Percentiles rank a stretch among this genome's conserved stretches.
Conservation (phyloP, 2,888 invertebrate species). For the Baccha elongata region DNA sequence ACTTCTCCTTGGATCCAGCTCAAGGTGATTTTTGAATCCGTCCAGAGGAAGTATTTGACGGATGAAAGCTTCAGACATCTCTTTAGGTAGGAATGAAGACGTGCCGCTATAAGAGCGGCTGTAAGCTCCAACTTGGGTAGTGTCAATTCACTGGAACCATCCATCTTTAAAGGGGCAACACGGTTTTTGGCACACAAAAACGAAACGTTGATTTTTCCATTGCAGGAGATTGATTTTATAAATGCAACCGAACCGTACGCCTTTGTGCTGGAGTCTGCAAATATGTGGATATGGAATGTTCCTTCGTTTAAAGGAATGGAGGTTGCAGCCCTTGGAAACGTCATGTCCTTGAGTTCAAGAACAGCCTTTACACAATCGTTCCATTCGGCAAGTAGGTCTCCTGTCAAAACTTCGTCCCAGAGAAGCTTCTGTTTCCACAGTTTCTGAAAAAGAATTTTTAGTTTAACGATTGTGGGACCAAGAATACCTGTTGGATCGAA, state of each 20-base stretch:
- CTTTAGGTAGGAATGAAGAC: background rate
- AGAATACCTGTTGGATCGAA: slow-evolving; percentile 18
- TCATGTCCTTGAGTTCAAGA: slow-evolving; percentile 21
- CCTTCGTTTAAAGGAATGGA: background rate
- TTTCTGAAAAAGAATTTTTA: slow-evolving; percentile 25
- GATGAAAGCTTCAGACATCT: background rate
- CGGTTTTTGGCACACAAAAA: slow-evolving; percentile 9
- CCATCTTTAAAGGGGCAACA: no score
- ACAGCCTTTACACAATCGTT: no score
- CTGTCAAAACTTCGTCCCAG: no score
- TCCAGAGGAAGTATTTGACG: no score
- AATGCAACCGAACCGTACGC: slow-evolving; percentile 4
- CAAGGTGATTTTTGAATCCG: background rate
- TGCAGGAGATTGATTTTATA: background rate
- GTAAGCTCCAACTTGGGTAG: no score
- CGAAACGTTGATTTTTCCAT: background rate
- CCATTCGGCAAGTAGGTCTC: no score
- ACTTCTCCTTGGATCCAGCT: background rate
- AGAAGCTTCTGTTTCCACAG: slow-evolving; percentile 8
- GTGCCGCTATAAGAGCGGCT: slow-evolving; percentile 15
- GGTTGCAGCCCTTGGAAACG: background rate
- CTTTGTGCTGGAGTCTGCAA: slow-evolving; percentile 10
- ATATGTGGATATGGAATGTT: slow-evolving; percentile 7
- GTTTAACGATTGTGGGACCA: background rate
- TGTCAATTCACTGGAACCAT: slow-evolving; percentile 13